Evolutionary conservation across 2,113 vertebrate genomes (phyloP), one percentile per base, ranked within the genome.

Genomic region (Psittacara wagleri): DNA sequence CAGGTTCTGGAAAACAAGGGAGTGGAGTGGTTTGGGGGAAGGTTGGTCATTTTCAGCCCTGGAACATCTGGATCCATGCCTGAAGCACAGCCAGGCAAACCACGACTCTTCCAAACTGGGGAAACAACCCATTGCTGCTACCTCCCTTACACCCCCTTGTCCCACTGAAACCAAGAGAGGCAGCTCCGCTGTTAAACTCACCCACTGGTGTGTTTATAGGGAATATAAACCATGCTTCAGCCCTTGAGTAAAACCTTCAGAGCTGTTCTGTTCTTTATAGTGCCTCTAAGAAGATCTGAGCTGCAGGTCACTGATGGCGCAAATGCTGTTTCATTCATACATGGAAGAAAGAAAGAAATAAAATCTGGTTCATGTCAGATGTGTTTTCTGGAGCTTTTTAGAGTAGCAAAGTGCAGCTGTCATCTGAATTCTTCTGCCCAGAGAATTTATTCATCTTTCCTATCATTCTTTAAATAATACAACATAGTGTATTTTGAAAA

Each of bases 141-240:
- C 41, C 0, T 10, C 46, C 1, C 0, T 52, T 31, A 64, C 48
- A 13, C 20, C 37, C 48, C 17, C 23, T 13, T n/a, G 17, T 64
- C 61, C 17, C 37, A 28, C 37, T 41, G 48, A 64, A 16, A 22
- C 29, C 37, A 13, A 43, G 48, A 18, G 28, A 48, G 0, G 2
- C 29, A 52, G 37, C 8, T 27, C 24, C 4, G 10, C 44, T 69
- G 5, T 35, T 35, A 7, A 48, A 35, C 8, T 14, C 44, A 27
- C 33, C 4, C 17, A 7, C 13, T 14, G 29, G 29, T 24, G 8
- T 28, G 61, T 52, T 66, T 43, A 10, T 46, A 61, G 27, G 27
- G 37, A 19, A n/a, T n/a, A 22, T 24, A 27, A 79, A 41, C 5
- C 0, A 1, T 1, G 2, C 5, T 12, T 79, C 76, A 64, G 37